Evolutionary conservation across 1,140 invertebrate species (phyloP).

Genomic region (Dreissena rostriformis): DNA sequence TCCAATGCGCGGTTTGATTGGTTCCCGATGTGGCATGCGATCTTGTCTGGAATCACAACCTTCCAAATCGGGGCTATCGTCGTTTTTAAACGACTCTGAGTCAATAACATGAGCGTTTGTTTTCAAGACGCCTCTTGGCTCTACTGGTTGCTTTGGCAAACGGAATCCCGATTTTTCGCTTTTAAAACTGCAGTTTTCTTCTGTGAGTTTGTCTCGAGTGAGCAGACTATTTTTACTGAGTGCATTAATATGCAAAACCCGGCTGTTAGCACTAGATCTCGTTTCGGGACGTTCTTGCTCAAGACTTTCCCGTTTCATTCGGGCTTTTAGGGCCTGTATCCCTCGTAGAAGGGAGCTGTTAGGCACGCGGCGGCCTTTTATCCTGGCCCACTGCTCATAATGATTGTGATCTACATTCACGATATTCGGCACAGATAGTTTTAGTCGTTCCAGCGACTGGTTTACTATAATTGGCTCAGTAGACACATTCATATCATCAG

Average conservation of each 20-base stretch:
- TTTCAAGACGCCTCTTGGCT: slow-evolving; percentile 19
- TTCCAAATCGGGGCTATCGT: background rate
- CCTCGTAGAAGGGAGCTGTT: slow-evolving; percentile 36
- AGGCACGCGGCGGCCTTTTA: slow-evolving; percentile 8
- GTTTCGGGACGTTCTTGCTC: slow-evolving; percentile 7
- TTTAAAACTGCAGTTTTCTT: slow-evolving; percentile 4
- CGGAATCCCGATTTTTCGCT: background rate
- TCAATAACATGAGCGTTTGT: slow-evolving; percentile 43
- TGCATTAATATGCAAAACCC: slow-evolving; percentile 25
- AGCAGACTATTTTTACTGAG: slow-evolving; percentile 29
- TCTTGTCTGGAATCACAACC: background rate
- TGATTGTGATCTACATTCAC: slow-evolving; percentile 44
- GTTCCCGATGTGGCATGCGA: background rate
- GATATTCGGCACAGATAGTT: background rate
- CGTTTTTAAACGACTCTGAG: slow-evolving; percentile 9
- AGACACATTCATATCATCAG: background rate
- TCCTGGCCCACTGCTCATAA: slow-evolving; percentile 51
- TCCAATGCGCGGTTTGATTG: slow-evolving; percentile 8
- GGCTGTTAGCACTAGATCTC: background rate
- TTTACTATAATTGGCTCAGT: background rate
- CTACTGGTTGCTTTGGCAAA: background rate
- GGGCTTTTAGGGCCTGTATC: slow-evolving; percentile 31
- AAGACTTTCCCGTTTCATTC: slow-evolving; percentile 33
- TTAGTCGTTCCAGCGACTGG: background rate
- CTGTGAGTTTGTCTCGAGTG: slow-evolving; percentile 8